Evolutionary conservation across 2,797 vertebrate species (phyloP), one percentile per base, ranked within the genome.

Genomic region (Sandelia bainsii): DNA sequence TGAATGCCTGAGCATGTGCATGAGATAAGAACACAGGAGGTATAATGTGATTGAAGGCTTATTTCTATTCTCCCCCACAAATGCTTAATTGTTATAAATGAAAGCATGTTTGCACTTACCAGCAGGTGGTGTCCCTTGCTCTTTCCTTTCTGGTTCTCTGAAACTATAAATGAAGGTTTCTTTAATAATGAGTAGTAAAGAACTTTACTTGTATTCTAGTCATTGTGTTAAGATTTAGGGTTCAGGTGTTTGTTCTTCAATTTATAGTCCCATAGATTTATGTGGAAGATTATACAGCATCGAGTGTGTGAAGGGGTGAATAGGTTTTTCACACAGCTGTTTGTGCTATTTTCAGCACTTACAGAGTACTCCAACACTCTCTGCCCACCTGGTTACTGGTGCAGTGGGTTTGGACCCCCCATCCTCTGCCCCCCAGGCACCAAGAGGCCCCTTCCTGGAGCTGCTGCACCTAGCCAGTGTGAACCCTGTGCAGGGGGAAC

Each of bases 331-430:
- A 8, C 3, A 49, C 13, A 39, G 1, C 4, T 20, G 2, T 54
- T 53, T 1, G 67, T 79, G n/a, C 1, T 69, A n/a, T 77, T 75
- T 64, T 8, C 74, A 95, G 95, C 94, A 3, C 90, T 94, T 42
- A 85, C 87, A 25, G 88, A 89, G 69, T 94, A 93, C 78, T 90
- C 94, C 84, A 93, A 89, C 32, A 91, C 88, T 29, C 94, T 85
- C 0, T 98, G 97, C 22, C 96, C 96, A 1, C 93, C 96, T 37
- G 97, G 97, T 0, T 86, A 96, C 78, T 99, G 97, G 97, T 98
- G 97, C 83, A 96, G 94, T 81, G 96, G 96, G 20, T 83, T 75
- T 62, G 94, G 94, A 22, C 92, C 91, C 0, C 87, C 94, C 25
- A 88, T 96, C 32, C 77, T 92, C 59, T 99, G 98, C 59, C 96